Percentiles rank a stretch among this genome's conserved stretches.
phyloP scores from a whole-genome alignment of 2,113 vertebrate species.

The Bucco capensis region DNA sequence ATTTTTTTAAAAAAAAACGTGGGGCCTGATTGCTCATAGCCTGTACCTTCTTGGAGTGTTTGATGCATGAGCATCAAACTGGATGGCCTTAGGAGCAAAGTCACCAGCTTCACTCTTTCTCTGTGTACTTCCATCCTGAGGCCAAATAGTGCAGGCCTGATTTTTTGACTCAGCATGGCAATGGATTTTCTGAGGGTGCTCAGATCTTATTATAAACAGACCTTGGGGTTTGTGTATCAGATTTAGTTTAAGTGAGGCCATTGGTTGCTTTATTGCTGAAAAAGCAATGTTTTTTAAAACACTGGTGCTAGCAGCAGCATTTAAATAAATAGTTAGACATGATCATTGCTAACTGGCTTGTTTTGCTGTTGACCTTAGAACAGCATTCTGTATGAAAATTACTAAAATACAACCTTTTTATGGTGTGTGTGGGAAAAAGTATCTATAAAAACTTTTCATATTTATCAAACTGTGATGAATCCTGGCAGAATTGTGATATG shows the following conservation, averaged over 20 bases:
- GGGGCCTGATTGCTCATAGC: neutral
- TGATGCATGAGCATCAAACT: fast-evolving
- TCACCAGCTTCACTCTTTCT: neutral
- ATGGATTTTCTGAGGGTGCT: neutral
- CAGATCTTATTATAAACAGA: neutral
- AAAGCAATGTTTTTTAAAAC: neutral
- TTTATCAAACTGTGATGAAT: neutral
- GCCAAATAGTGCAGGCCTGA: neutral
- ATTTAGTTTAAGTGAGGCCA: neutral
- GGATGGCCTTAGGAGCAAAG: neutral
- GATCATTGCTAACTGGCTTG: neutral
- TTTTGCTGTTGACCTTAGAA: neutral
- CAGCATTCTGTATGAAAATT: neutral
- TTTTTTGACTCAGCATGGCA: neutral
- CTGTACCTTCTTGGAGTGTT: neutral
- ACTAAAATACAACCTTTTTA: neutral
- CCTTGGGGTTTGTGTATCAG: neutral
- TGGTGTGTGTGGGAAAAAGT: neutral
- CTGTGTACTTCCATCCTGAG: neutral
- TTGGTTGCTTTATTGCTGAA: neutral
- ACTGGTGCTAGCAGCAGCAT: neutral
- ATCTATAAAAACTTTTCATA: neutral
- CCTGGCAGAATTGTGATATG: neutral
- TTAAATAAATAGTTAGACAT: neutral
- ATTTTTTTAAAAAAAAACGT: neutral